A percentile compares a stretch with the other conserved stretches of the same genome.
These are phyloP conservation scores for Sceloporus undulatus DNA, from an alignment of 2,113 vertebrate genomes.

Conservation along the genomic window DNA sequence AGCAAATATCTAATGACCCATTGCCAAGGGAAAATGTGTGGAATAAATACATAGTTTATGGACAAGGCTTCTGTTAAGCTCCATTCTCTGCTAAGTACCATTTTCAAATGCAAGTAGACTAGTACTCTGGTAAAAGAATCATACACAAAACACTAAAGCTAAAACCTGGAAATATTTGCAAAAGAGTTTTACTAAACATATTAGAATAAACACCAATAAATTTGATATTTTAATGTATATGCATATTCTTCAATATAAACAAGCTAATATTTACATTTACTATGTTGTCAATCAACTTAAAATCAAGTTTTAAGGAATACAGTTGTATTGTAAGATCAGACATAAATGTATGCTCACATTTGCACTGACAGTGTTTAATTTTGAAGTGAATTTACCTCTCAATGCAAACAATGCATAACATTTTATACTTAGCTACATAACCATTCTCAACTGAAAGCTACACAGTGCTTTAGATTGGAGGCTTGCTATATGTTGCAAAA, in stretches of 20 bases:
- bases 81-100: not conserved
- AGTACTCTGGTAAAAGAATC: not conserved
- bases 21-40: not conserved
- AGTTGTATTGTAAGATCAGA: not conserved
- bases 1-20: not conserved
- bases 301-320: not conserved
- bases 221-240: not conserved
- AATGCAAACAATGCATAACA: rapidly evolving
- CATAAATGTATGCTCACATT: not conserved
- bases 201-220: not conserved
- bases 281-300: not conserved
- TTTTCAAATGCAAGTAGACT: not conserved
- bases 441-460: conserved; percentile 4
- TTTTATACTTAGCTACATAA: rapidly evolving
- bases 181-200: not conserved
- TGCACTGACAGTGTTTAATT: not conserved
- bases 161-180: not conserved
- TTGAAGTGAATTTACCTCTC: not conserved
- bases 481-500: conserved; percentile 6
- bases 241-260: not conserved
- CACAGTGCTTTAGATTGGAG: conserved; percentile 22
- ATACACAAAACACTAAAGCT: not conserved
- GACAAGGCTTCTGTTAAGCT: not conserved
- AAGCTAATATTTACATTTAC: not conserved
- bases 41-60: not conserved